Evolutionary conservation across 2,797 vertebrate species (phyloP).

Genomic region (Brotula barbata): DNA sequence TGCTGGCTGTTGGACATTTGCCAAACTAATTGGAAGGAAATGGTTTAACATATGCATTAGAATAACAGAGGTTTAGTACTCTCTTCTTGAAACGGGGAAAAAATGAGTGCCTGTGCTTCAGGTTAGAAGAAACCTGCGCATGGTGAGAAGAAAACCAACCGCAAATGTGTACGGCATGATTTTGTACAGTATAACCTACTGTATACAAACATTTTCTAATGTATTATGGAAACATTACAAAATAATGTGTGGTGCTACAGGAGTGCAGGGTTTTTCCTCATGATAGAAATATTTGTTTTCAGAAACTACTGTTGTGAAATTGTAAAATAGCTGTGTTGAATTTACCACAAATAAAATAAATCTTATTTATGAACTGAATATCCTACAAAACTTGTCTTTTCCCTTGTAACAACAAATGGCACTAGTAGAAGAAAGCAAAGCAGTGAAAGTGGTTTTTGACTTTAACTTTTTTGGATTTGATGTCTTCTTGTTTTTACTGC

Average conservation of each 20-base stretch:
- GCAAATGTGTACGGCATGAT: constrained; percentile 41
- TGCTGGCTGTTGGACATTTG: constrained; percentile 44
- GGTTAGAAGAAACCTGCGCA: constrained; percentile 42
- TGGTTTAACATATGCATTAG: constrained; percentile 11
- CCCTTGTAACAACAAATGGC: constrained; percentile 5
- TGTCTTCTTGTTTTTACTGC: constrained; percentile 43
- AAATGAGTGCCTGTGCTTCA: constrained; percentile 59
- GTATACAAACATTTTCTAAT: constrained; percentile 50
- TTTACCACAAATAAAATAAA: constrained; percentile 65
- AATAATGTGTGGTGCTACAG: constrained; percentile 67
- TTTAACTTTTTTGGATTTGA: constrained; percentile 26
- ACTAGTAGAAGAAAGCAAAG: constrained; percentile 6
- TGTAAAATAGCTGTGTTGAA: constrained; percentile 47
- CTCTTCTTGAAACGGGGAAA: constrained; percentile 30
- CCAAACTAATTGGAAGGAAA: constrained; percentile 38
- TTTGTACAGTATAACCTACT: constrained; percentile 61
- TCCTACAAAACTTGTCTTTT: constrained; percentile 18
- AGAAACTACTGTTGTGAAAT: constrained; percentile 43
- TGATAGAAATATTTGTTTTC: constrained; percentile 49
- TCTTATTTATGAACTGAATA: constrained; percentile 59
- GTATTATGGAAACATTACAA: constrained; percentile 49
- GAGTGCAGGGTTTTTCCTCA: constrained; percentile 60
- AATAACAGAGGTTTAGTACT: constrained; percentile 16
- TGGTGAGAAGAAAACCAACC: constrained; percentile 33
- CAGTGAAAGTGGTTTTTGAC: constrained; percentile 13